phyloP scores from a whole-genome alignment of 2,888 invertebrate species.

The Latrodectus hesperus region DNA sequence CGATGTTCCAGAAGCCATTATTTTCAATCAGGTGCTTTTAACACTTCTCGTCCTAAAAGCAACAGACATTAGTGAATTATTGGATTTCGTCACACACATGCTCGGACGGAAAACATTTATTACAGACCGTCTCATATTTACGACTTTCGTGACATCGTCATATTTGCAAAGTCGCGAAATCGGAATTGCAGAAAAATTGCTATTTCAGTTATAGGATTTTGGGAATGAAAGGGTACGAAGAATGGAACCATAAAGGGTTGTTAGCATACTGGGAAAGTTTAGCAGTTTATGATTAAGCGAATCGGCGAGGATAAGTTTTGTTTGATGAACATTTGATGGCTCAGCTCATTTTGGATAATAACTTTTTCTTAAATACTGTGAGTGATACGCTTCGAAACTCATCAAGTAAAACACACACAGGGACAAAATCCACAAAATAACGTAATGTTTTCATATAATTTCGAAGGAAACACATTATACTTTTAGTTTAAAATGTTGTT shows the following conservation, averaged over 20 bases:
- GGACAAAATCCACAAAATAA: too few species aligned
- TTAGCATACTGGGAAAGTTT: background rate
- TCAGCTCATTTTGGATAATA: background rate
- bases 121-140: constrained; percentile 43
- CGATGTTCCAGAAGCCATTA: background rate
- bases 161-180: constrained; percentile 66
- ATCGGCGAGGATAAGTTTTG: background rate
- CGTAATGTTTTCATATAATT: too few species aligned
- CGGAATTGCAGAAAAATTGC: constrained; percentile 56
- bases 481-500: too few species aligned
- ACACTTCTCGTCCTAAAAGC: constrained; percentile 27
- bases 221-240: constrained; percentile 15
- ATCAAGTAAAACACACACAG: too few species aligned
- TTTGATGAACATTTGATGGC: background rate
- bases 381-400: background rate
- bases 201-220: constrained; percentile 39
- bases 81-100: constrained; percentile 58
- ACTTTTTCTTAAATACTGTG: background rate
- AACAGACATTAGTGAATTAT: constrained; percentile 48
- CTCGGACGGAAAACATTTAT: constrained; percentile 60
- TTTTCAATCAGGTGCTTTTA: constrained; percentile 48
- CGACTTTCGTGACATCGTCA: constrained; percentile 58
- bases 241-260: constrained; percentile 27
- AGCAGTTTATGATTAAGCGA: too few species aligned
- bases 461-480: too few species aligned